phyloP scores from a whole-genome alignment of 30 jellyfish, hydroid and myxozoan species.

The Cassiopea andromeda region DNA sequence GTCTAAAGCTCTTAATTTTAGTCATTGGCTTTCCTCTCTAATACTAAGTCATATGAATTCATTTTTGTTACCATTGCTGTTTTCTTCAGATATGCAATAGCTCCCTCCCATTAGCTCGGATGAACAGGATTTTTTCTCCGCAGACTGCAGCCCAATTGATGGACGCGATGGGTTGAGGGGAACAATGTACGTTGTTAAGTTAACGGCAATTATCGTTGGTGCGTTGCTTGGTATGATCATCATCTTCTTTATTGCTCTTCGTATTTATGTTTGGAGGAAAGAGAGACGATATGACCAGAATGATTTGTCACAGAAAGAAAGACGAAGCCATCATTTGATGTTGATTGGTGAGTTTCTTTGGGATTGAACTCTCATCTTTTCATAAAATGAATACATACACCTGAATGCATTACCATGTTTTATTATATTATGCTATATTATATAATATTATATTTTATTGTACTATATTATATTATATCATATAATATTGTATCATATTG shows the following conservation, averaged over 20 bases:
- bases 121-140: not conserved
- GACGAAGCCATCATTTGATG: not conserved
- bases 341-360: constrained; percentile 1
- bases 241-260: constrained; percentile 11
- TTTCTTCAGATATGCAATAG: not conserved
- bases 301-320: constrained; percentile 41
- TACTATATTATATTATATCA: too few relatives aligned
- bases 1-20: too few relatives aligned
- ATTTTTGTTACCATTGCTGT: too few relatives aligned
- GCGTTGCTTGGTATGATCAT: constrained; percentile 14
- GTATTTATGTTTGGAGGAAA: constrained; percentile 18
- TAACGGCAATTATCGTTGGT: constrained; percentile 32
- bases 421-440: too few relatives aligned
- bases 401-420: too few relatives aligned
- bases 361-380: not conserved
- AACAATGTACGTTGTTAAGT: constrained; percentile 24
- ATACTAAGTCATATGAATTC: too few relatives aligned
- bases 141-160: constrained; percentile 6
- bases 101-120: not conserved
- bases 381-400: too few relatives aligned
- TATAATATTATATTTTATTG: too few relatives aligned
- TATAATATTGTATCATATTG: too few relatives aligned
- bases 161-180: not conserved
- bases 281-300: constrained; percentile 48
- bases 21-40: too few relatives aligned